Evolutionary conservation across 1,140 invertebrate genomes (phyloP).

Genomic region (Eurosta solidaginis): DNA sequence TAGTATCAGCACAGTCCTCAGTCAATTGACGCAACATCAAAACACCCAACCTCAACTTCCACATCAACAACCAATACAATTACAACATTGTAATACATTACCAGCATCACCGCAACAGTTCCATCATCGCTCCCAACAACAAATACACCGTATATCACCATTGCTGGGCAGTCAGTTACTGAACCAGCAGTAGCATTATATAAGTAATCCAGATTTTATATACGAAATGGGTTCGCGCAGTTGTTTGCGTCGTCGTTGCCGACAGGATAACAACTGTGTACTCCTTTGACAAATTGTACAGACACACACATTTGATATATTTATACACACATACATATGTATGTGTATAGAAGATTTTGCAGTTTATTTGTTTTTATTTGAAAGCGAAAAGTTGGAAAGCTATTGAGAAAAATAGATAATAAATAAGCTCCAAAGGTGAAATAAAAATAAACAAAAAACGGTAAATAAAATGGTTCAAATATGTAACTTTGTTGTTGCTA

Average conservation of each 20-base stretch:
- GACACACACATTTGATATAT: neutral
- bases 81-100: constrained; percentile 29
- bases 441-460: neutral
- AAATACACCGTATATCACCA: constrained; percentile 27
- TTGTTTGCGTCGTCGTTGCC: constrained; percentile 35
- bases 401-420: too few relatives aligned
- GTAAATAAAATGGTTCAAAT: neutral
- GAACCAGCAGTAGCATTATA: constrained; percentile 36
- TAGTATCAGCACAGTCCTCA: constrained; percentile 46
- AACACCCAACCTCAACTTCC: constrained; percentile 28
- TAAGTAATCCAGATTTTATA: constrained; percentile 36
- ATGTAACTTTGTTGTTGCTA: constrained; percentile 9
- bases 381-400: neutral
- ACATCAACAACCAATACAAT: constrained; percentile 16
- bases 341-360: neutral
- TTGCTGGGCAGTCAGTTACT: constrained; percentile 31
- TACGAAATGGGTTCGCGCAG: constrained; percentile 37
- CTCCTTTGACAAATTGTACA: constrained; percentile 17
- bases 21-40: constrained; percentile 26
- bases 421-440: too few relatives aligned
- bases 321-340: neutral
- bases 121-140: constrained; percentile 32
- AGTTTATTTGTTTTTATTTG: neutral
- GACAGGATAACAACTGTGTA: constrained; percentile 29
- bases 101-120: constrained; percentile 30